Conservation (phyloP, 2,797 vertebrate genomes). For the Tragopan temminckii region DNA sequence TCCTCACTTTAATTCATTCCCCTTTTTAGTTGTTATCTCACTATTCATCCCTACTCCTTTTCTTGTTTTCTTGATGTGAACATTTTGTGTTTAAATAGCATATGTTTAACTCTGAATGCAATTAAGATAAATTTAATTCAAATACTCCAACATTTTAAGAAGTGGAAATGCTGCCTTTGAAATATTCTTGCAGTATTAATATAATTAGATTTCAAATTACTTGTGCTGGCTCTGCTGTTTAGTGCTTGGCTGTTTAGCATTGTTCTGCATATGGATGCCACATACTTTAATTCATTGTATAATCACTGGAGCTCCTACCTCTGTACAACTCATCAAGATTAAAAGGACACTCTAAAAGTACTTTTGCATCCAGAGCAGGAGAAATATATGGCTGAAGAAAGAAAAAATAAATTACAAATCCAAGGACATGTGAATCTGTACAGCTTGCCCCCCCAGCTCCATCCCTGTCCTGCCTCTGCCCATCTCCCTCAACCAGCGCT, state of each 20-base stretch:
- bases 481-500: background rate
- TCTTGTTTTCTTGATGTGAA: background rate
- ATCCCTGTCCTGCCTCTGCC: no score
- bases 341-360: background rate
- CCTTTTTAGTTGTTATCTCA: background rate
- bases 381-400: fast-evolving
- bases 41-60: background rate
- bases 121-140: background rate
- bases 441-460: background rate
- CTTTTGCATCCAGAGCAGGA: background rate
- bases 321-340: background rate
- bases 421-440: no score
- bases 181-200: background rate
- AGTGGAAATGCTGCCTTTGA: background rate
- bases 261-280: background rate
- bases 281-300: background rate
- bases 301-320: background rate
- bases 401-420: background rate
- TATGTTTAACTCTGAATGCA: background rate
- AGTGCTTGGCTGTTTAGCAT: background rate
- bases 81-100: background rate
- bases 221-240: background rate
- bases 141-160: background rate
- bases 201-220: background rate
- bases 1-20: background rate